phyloP scores from a whole-genome alignment of 1,140 invertebrate species.

The Leptinotarsa texana region DNA sequence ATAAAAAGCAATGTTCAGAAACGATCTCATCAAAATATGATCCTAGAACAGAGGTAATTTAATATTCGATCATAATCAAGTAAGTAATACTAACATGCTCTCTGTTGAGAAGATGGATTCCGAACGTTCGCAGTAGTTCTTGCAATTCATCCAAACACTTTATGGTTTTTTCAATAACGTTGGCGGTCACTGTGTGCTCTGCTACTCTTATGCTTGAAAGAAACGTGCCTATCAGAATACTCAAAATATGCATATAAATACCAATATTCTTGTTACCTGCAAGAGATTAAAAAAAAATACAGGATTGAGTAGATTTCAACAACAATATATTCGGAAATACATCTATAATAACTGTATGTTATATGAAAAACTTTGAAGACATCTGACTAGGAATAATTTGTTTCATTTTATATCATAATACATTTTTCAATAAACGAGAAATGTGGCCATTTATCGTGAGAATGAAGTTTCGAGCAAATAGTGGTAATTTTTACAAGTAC shows the following conservation, averaged over 20 bases:
- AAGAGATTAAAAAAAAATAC: neutral
- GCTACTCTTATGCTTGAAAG: slow-evolving; percentile 44
- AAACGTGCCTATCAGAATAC: slow-evolving; percentile 37
- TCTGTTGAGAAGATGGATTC: slow-evolving; percentile 41
- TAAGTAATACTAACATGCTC: slow-evolving; percentile 49
- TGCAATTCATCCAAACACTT: slow-evolving; percentile 44
- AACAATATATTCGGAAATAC: too few relatives aligned
- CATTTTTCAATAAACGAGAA: too few relatives aligned
- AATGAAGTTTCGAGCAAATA: too few relatives aligned
- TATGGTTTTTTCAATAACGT: slow-evolving; percentile 45
- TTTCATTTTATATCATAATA: too few relatives aligned
- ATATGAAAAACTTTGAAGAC: too few relatives aligned
- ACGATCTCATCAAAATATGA: slow-evolving; percentile 48
- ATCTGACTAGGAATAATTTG: too few relatives aligned
- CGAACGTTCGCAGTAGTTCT: slow-evolving; percentile 44
- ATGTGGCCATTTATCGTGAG: too few relatives aligned
- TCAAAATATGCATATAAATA: slow-evolving; percentile 39
- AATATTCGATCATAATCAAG: slow-evolving; percentile 15
- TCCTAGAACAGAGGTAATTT: slow-evolving; percentile 44
- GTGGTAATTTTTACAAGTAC: too few relatives aligned
- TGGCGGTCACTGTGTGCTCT: slow-evolving; percentile 44
- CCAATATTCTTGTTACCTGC: neutral
- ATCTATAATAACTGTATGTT: too few relatives aligned
- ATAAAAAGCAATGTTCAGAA: slow-evolving; percentile 47
- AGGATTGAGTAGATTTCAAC: neutral